phyloP scores from a whole-genome alignment of 2,113 vertebrate genomes.

The Loxodonta africana region DNA sequence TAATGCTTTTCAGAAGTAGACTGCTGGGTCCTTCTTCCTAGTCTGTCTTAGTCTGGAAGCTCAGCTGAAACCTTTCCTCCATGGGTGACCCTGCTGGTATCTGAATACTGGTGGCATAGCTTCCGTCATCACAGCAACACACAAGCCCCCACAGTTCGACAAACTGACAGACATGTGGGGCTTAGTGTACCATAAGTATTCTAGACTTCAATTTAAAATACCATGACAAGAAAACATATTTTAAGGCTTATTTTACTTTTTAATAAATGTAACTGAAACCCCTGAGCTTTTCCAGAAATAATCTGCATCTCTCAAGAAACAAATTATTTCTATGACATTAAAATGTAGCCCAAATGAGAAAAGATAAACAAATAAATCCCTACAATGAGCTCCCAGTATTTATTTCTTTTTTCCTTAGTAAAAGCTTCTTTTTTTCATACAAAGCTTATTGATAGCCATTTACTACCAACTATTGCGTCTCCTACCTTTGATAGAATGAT shows the following conservation, averaged over 20 bases:
- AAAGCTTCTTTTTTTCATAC: background rate
- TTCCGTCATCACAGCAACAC: no score
- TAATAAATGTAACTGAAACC: background rate
- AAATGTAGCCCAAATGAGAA: background rate
- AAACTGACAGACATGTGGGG: no score
- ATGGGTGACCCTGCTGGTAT: no score
- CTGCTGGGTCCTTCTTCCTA: no score
- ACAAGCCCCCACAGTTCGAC: no score
- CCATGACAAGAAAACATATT: background rate
- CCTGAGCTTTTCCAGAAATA: background rate
- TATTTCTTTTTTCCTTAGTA: background rate
- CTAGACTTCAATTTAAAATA: background rate
- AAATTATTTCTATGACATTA: background rate
- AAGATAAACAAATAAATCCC: background rate
- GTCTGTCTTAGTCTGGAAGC: no score
- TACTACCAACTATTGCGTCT: background rate
- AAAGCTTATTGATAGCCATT: background rate
- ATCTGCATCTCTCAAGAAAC: background rate
- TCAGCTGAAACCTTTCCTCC: no score
- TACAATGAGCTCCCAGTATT: background rate
- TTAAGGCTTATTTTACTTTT: background rate
- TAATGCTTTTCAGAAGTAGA: no score
- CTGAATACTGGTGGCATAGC: no score
- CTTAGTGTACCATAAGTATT: background rate
- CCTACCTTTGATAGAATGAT: background rate